Evolutionary conservation across 35 echinoderm and acorn worm genomes (phyloP).

Genomic region (Stichopus chloronotus): DNA sequence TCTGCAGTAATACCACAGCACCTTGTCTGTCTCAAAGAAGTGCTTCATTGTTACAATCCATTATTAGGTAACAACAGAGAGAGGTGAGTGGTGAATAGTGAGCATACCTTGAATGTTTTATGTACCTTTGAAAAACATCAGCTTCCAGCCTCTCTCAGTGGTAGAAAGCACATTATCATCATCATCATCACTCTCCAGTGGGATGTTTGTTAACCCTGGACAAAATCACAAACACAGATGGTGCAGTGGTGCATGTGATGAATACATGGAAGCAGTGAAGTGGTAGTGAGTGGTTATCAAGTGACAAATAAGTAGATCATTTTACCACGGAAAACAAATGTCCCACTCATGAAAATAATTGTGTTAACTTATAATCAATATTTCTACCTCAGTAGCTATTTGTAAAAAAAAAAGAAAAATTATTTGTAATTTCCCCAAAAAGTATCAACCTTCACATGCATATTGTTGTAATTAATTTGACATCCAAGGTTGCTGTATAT

Average conservation of each 20-base stretch:
- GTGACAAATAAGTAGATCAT: conserved; percentile 27
- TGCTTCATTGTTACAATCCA: not conserved
- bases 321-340: not conserved
- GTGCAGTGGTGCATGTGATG: not conserved
- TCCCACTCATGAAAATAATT: conserved; percentile 7
- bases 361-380: conserved; percentile 30
- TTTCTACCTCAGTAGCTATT: not conserved
- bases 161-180: not conserved
- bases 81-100: not conserved
- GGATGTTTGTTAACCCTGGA: conserved; percentile 1
- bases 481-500: conserved; percentile 5
- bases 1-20: no score
- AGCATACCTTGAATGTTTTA: conserved; percentile 3
- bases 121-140: conserved; percentile 4
- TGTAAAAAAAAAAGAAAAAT: not conserved
- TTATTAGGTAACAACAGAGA: not conserved
- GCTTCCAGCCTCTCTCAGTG: not conserved
- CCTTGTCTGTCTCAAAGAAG: not conserved
- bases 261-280: not conserved
- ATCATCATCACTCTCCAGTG: not conserved
- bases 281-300: not conserved
- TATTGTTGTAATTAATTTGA: conserved; percentile 51
- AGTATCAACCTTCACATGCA: conserved; percentile 17
- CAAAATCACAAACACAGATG: conserved; percentile 11
- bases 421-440: not conserved